phyloP scores from a whole-genome alignment of 2,797 vertebrate species.

The Poeciliopsis infans region DNA sequence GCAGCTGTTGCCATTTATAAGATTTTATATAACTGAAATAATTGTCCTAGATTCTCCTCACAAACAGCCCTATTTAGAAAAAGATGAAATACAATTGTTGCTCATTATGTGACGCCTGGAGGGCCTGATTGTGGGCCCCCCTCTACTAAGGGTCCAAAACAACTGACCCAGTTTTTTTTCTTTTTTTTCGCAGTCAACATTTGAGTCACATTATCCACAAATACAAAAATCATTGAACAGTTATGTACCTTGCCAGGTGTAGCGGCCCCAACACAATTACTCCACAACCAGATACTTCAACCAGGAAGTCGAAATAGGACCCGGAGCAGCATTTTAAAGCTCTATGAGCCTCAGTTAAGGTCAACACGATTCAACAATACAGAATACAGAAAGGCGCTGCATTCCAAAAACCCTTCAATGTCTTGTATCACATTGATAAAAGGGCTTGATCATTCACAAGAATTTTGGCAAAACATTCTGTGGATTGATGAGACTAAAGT shows the following conservation, averaged over 20 bases:
- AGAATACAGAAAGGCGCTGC: too few relatives aligned
- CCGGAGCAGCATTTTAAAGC: neutral
- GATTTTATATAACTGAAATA: neutral
- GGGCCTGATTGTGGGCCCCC: neutral
- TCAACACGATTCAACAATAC: too few relatives aligned
- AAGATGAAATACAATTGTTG: neutral
- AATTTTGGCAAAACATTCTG: neutral
- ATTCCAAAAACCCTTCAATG: neutral
- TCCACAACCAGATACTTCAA: neutral
- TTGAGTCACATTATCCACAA: neutral
- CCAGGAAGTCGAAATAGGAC: neutral
- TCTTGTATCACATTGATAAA: neutral
- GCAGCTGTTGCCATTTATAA: neutral
- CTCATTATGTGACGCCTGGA: neutral
- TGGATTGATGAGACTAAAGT: neutral
- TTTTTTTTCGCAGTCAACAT: neutral
- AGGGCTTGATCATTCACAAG: neutral
- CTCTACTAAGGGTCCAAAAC: neutral
- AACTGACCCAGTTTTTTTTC: neutral
- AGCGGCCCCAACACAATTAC: neutral
- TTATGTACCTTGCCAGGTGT: neutral
- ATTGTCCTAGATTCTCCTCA: neutral
- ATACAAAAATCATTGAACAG: neutral
- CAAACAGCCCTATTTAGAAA: neutral
- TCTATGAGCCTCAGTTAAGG: neutral